Evolutionary conservation across 1,140 invertebrate genomes (phyloP), one percentile per base, ranked within the genome.

Genomic region (Hyles euphorbiae): DNA sequence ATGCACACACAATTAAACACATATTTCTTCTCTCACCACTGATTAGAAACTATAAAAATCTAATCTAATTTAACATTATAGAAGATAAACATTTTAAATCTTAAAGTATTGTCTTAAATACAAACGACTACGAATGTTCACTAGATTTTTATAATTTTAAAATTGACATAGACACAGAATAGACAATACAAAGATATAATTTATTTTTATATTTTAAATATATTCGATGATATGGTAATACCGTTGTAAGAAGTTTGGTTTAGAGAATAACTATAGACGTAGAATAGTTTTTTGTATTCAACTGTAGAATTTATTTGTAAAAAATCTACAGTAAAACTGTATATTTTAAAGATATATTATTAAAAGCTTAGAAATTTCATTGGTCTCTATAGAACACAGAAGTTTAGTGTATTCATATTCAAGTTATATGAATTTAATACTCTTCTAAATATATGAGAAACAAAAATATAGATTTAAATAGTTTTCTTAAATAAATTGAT

Each of bases 341-440:
- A 22, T 22, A 22, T 22, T 22, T 22, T 56, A 40, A 12, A 53
- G 36, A 63, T 33, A 48, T 36, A 50, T 49, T 44, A 51, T 60
- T 61, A 12, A 55, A 63, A 56, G 58, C 52, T 58, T 60, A 40
- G 43, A 58, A 43, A 53, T 43, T 60, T 60, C 45, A 63, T 76
- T 72, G 74, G 74, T 74, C 74, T 72, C 67, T 46, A 36, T 46
- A 47, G 72, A 75, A 75, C 72, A 75, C 72, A 70, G 65, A 62
- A 46, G 50, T 51, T 64, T 56, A 45, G 9, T 33, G 40, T 47
- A 54, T 52, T 52, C 48, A 40, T 58, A 43, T 54, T 51, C 47
- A 46, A 34, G 32, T 34, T 40, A 40, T 40, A 40, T 40, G 36
- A 5, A 40, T 1, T 40, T 5, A 40, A 40, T 40, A 40, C 36